phyloP scores from a whole-genome alignment of 2,113 vertebrate genomes.

The Microcebus jonahi region DNA sequence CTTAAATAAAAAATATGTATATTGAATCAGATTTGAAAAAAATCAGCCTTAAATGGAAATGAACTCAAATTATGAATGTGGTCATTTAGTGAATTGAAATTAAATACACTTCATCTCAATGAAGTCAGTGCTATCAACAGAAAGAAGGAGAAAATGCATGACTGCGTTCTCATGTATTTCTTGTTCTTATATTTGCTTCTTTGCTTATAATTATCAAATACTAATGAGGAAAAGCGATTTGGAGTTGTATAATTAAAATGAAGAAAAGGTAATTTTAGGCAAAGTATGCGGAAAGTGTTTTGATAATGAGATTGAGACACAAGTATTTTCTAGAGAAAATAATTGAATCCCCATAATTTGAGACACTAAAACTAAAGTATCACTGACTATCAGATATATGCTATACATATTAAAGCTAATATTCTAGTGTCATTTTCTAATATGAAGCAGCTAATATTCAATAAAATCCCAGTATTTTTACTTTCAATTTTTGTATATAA shows the following conservation, averaged over 20 bases:
- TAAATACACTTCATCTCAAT: conserved; percentile 24
- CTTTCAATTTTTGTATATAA: conserved; percentile 7
- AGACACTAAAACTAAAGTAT: not conserved
- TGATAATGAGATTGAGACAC: conserved; percentile 54
- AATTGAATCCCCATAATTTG: conserved; percentile 45
- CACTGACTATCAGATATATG: not conserved
- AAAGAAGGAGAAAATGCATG: not conserved
- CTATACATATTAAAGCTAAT: not conserved
- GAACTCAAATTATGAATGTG: conserved; percentile 34
- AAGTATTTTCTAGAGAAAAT: conserved; percentile 55
- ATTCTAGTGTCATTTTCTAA: conserved; percentile 13
- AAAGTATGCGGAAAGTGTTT: conserved; percentile 54
- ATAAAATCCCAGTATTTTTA: not conserved
- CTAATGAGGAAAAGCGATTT: conserved; percentile 52
- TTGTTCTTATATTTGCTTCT: conserved; percentile 31
- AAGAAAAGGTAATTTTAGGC: conserved; percentile 61
- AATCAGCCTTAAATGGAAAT: conserved; percentile 39
- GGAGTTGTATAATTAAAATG: conserved; percentile 62
- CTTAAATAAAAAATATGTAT: conserved; percentile 33
- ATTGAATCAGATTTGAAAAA: conserved; percentile 45
- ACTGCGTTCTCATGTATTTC: not conserved
- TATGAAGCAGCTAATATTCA: not conserved
- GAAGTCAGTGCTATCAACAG: conserved; percentile 3
- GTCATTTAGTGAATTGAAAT: conserved; percentile 54
- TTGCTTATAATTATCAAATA: conserved; percentile 60